Evolutionary conservation across 2,888 invertebrate species (phyloP).

Genomic region (Euplexia lucipara): DNA sequence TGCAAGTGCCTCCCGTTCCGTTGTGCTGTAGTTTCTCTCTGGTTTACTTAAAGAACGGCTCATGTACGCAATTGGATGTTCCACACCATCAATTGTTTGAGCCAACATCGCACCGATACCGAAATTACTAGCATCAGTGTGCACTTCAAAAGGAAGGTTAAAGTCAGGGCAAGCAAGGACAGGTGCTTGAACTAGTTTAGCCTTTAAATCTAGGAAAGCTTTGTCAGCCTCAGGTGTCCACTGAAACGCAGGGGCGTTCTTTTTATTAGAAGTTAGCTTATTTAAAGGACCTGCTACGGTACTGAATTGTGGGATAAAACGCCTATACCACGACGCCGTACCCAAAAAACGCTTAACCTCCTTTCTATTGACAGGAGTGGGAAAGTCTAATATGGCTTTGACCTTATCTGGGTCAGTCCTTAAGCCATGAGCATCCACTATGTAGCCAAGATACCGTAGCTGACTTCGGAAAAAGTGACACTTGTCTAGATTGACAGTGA

Average conservation of each 20-base stretch:
- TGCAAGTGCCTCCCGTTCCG: slow-evolving; percentile 65
- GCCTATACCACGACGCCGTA: background rate
- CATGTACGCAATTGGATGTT: background rate
- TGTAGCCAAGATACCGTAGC: too few relatives aligned
- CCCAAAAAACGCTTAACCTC: background rate
- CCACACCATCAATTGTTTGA: background rate
- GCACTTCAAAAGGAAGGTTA: background rate
- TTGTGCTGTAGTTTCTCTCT: slow-evolving; percentile 62
- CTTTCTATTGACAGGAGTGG: background rate
- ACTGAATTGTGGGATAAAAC: background rate
- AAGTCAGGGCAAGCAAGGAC: background rate
- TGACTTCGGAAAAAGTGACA: too few relatives aligned
- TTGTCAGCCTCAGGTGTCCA: background rate
- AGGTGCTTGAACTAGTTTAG: background rate
- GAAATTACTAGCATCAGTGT: background rate
- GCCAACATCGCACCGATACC: background rate
- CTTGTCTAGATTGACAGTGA: too few relatives aligned
- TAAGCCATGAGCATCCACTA: too few relatives aligned
- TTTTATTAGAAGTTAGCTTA: background rate
- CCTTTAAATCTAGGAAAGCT: background rate
- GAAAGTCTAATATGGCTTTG: background rate
- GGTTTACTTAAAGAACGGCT: background rate
- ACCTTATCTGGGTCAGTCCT: too few relatives aligned
- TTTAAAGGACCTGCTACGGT: background rate
- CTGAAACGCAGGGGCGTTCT: background rate